phyloP scores from a whole-genome alignment of 1,140 invertebrate genomes.

The Bicyclus anynana region DNA sequence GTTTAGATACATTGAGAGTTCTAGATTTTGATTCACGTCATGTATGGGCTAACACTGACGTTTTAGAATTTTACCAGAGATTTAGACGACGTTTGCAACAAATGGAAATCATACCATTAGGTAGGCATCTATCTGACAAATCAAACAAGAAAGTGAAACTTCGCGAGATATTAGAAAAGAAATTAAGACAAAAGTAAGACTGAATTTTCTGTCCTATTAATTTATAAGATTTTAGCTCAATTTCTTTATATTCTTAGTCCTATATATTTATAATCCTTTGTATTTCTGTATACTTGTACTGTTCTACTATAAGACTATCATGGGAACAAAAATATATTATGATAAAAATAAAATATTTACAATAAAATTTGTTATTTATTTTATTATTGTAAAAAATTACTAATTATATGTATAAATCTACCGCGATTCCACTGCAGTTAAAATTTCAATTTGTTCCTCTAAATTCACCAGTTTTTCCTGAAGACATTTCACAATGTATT shows the following conservation, averaged over 20 bases:
- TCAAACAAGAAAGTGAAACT: slow-evolving; percentile 68
- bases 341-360: not conserved
- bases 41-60: slow-evolving; percentile 92
- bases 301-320: too few relatives aligned
- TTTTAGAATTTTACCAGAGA: slow-evolving; percentile 89
- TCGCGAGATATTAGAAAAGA: slow-evolving; percentile 61
- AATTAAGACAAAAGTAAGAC: slow-evolving; percentile 41
- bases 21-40: slow-evolving; percentile 91
- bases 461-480: slow-evolving; percentile 68
- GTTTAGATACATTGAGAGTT: slow-evolving; percentile 89
- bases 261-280: too few relatives aligned
- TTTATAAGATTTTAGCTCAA: not conserved
- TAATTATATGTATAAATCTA: slow-evolving; percentile 30
- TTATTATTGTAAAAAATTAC: not conserved
- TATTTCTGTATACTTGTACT: too few relatives aligned
- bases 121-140: slow-evolving; percentile 74
- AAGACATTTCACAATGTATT: slow-evolving; percentile 63
- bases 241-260: slow-evolving; percentile 1
- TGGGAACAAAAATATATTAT: too few relatives aligned
- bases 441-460: slow-evolving; percentile 67
- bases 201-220: not conserved
- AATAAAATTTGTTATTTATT: not conserved
- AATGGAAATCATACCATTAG: slow-evolving; percentile 82
- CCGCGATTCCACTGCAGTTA: slow-evolving; percentile 56
- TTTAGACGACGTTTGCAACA: slow-evolving; percentile 81